Percentiles rank a stretch among this genome's conserved stretches.
These are phyloP conservation scores for Coenobita brevimanus DNA, from an alignment of 1,140 invertebrate species.

Conservation along the genomic window DNA sequence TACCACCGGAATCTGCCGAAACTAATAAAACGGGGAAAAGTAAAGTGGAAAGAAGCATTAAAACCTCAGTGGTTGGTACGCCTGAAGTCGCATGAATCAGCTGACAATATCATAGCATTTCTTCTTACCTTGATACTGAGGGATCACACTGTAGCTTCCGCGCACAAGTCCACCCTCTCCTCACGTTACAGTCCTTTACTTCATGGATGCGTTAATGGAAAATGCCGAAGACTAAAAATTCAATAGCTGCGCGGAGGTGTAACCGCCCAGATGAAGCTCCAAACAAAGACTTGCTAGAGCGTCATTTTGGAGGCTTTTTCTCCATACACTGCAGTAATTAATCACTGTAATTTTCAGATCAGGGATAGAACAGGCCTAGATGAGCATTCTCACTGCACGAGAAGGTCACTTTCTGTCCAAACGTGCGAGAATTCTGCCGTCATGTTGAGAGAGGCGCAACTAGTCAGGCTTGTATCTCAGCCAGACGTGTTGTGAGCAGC, in stretches of 20 bases:
- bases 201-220: constrained; percentile 36
- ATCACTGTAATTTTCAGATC: constrained; percentile 16
- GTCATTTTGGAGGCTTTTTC: constrained; percentile 48
- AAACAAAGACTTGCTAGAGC: constrained; percentile 60
- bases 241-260: constrained; percentile 51
- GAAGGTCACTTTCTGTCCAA: constrained; percentile 34
- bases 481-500: constrained; percentile 58
- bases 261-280: constrained; percentile 40
- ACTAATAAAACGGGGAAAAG: background rate
- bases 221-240: constrained; percentile 40
- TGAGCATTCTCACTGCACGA: constrained; percentile 45
- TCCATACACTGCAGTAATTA: constrained; percentile 27
- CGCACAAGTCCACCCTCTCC: constrained; percentile 37
- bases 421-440: constrained; percentile 27
- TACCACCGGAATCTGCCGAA: too few relatives aligned
- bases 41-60: background rate
- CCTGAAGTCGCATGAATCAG: constrained; percentile 50
- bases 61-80: background rate
- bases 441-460: constrained; percentile 29
- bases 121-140: constrained; percentile 29
- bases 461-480: background rate
- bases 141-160: constrained; percentile 22
- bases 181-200: constrained; percentile 27
- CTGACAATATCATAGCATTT: constrained; percentile 28
- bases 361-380: constrained; percentile 18